These are phyloP conservation scores for Cremastinae sp. DNA, from an alignment of 2,888 invertebrate genomes.

Conservation along the genomic window DNA sequence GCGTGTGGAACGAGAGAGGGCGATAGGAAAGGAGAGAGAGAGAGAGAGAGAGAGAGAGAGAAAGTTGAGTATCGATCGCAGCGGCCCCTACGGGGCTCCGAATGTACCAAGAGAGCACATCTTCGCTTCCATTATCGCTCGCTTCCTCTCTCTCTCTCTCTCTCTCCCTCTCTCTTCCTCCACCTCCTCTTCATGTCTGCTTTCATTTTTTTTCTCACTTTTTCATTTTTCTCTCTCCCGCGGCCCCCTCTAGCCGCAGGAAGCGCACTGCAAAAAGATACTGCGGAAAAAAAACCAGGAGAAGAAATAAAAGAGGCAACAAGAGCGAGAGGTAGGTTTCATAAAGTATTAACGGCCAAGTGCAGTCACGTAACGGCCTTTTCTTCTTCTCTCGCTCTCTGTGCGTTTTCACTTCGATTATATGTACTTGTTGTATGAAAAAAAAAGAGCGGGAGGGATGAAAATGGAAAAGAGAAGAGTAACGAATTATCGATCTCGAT, in stretches of 20 bases:
- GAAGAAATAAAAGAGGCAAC: constrained; percentile 13
- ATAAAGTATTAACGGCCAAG: constrained; percentile 43
- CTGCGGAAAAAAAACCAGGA: constrained; percentile 11
- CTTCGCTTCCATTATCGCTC: constrained; percentile 55
- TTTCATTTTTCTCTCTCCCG: constrained; percentile 22
- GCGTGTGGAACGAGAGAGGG: constrained; percentile 7
- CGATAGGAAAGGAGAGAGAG: constrained; percentile 1
- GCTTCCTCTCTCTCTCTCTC: constrained; percentile 31
- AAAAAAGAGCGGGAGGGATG: not conserved
- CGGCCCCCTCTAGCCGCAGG: constrained; percentile 21
- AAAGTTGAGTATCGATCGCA: constrained; percentile 35
- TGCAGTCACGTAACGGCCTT: constrained; percentile 24
- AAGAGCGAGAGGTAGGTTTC: constrained; percentile 30
- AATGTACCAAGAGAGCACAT: constrained; percentile 45
- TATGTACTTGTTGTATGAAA: constrained; percentile 16
- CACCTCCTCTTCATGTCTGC: constrained; percentile 18
- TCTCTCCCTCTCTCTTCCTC: constrained; percentile 10
- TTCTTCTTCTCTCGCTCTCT: constrained; percentile 8
- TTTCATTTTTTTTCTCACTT: constrained; percentile 30
- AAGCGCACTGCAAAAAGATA: constrained; percentile 13
- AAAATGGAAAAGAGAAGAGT: not conserved
- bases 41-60: constrained; percentile 21
- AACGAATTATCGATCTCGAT: not conserved
- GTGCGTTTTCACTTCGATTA: constrained; percentile 34
- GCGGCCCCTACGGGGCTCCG: constrained; percentile 39